Conservation (phyloP, 2,888 invertebrate genomes). For the Plagiodera versicolora region DNA sequence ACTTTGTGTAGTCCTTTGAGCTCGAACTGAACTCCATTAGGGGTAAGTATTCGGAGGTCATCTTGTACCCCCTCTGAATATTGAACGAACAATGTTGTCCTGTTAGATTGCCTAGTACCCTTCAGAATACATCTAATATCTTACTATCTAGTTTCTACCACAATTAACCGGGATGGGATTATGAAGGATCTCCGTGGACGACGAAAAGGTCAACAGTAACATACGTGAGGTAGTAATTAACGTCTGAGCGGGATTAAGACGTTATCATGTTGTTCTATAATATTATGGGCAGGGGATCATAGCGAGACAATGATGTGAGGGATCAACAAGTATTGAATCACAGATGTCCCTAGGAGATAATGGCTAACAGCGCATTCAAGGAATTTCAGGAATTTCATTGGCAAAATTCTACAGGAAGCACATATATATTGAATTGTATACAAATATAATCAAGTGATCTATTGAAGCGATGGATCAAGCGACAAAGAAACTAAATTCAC, state of each 20-base stretch:
- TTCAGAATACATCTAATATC: slow-evolving; percentile 13
- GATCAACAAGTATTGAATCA: neutral
- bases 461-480: no score
- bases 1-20: neutral
- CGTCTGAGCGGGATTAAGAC: slow-evolving; percentile 16
- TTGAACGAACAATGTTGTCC: neutral
- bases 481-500: no score
- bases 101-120: neutral
- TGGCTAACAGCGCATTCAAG: no score
- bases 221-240: slow-evolving; percentile 22
- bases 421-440: no score
- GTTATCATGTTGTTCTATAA: slow-evolving; percentile 11
- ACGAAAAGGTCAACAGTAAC: slow-evolving; percentile 19
- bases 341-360: no score
- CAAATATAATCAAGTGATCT: no score
- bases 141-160: slow-evolving; percentile 16
- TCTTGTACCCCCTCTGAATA: neutral
- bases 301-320: neutral
- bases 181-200: slow-evolving; percentile 14
- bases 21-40: neutral
- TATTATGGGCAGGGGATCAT: neutral
- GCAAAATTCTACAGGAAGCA: no score
- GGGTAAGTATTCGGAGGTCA: neutral
- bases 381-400: no score
- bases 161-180: slow-evolving; percentile 20